Evolutionary conservation across 2,113 vertebrate genomes (phyloP), one percentile per base, ranked within the genome.

Genomic region (Promerops cafer): DNA sequence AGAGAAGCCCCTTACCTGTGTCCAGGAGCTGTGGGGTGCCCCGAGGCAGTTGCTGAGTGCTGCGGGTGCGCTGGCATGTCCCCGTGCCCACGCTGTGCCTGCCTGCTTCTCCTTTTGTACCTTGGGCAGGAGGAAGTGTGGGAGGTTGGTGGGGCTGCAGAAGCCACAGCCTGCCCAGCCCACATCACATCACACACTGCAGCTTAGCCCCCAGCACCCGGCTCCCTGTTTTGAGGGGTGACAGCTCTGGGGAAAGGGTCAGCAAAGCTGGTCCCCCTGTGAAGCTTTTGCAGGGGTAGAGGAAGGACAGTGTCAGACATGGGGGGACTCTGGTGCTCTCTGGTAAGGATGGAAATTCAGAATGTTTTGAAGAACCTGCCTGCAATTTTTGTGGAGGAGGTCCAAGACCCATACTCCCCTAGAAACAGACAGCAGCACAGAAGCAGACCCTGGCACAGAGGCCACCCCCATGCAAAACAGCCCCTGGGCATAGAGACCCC

Each of bases 71-170:
- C n/a, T 33, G 60, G 31, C 1, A 37, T 95, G 47, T 70, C n/a
- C 54, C 50, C 0, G 47, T 2, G 4, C 64, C 64, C 47, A 49
- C 66, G 0, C 65, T 13, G 31, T 2, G 24, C 65, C 56, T 2
- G 60, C 27, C 54, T 64, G 84, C 85, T 96, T 96, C 94, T 95
- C 81, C 84, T 95, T 96, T 95, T 94, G 90, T 91, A 94, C 78
- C 45, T 87, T 81, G 69, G n/a, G 45, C 49, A 89, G 42, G 64
- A 94, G 96, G 94, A 95, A 95, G 94, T 94, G 64, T 61, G 81
- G 64, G 64, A 91, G 22, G 42, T 57, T 0, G 7, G 28, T 54
- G 47, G 30, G 45, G 50, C 28, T 2, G 1, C 59, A 66, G 64
- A 54, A 89, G 31, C 84, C 95, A 77, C 77, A 79, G 54, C n/a